Base-by-base conservation (phyloP, 2,888 invertebrate genomes). In the Charanyca ferruginea region DNA sequence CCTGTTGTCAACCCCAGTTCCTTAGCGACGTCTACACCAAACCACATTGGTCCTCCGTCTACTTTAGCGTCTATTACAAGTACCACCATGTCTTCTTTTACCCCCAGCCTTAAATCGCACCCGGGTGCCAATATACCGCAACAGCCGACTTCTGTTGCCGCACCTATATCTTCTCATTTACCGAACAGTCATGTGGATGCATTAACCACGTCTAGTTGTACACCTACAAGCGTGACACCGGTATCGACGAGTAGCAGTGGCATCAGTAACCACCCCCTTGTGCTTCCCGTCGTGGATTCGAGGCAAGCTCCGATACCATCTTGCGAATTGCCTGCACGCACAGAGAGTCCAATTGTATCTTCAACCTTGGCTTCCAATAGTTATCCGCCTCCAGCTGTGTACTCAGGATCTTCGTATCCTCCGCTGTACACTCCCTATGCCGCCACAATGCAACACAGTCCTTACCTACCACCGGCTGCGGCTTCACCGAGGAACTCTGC, bases 351-450 rank as follows among this genome's bases (percentile, higher is more conserved):
- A 77, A 83, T 90, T 72, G 87, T 93, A 93, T 97, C 85, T 95
- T 96, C 98, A 11, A 97, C 97, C 2, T 97, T 97, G 84, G 96
- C 97, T 68, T 96, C 97, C 75, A 96, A 91, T 66, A 94, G 95
- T 44, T 95, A 91, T 81, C 94, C 94, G 38, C 96, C 98, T 74
- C 98, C 98, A 83, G 97, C 98, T 32, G 87, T 98, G 1, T 98
- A 97, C 89, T 96, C 97, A 62, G 92, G 91, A n/a, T 88, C 89
- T 44, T 85, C 91, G 44, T 94, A 94, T 76, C 97, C 97, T 74
- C 97, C 97, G 44, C 95, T 98, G 73, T 98, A 98, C 88, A 97
- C 98, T 16, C 98, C 98, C 0, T 98, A 98, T 87, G 97, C 97
- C 66, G 96, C 97, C 68, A 96, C 97, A 63, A 90, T 97, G 74